These are phyloP conservation scores for Acyrthosiphon pisum DNA, from an alignment of 1,140 invertebrate genomes.

Conservation along the genomic window DNA sequence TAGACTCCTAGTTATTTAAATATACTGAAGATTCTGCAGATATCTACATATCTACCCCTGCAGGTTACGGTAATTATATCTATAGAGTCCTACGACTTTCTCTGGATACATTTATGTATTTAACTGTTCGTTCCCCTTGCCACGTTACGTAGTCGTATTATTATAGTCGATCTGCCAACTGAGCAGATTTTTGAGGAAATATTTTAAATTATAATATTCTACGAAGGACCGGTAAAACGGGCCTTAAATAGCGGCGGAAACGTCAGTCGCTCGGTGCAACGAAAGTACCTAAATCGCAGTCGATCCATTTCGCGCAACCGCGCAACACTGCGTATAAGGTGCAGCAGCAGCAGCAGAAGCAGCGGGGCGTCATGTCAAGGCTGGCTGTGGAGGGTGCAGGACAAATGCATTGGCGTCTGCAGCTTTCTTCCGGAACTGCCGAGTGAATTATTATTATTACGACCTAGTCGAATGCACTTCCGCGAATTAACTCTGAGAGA, in stretches of 20 bases:
- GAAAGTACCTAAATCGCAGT: background rate
- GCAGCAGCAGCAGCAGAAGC: too few relatives aligned
- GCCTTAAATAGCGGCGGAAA: background rate
- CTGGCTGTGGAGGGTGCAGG: too few relatives aligned
- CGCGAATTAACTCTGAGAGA: background rate
- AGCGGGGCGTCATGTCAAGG: too few relatives aligned
- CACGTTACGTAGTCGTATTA: background rate
- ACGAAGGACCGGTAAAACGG: background rate
- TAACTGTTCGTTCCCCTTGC: too few relatives aligned
- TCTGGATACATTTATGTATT: too few relatives aligned
- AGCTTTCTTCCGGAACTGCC: background rate
- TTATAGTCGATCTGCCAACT: background rate
- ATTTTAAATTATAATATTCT: background rate
- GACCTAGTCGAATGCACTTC: background rate
- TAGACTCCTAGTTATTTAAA: too few relatives aligned
- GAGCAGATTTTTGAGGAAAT: background rate
- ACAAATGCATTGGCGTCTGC: background rate
- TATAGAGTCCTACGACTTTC: too few relatives aligned
- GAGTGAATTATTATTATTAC: conserved; percentile 7
- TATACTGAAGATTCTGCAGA: too few relatives aligned
- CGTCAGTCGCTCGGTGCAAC: background rate
- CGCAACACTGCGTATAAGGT: too few relatives aligned
- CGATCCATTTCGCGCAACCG: background rate
- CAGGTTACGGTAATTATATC: too few relatives aligned
- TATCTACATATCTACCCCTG: too few relatives aligned